Evolutionary conservation across 2,888 invertebrate genomes (phyloP).

Genomic region (Orgyia antiqua): DNA sequence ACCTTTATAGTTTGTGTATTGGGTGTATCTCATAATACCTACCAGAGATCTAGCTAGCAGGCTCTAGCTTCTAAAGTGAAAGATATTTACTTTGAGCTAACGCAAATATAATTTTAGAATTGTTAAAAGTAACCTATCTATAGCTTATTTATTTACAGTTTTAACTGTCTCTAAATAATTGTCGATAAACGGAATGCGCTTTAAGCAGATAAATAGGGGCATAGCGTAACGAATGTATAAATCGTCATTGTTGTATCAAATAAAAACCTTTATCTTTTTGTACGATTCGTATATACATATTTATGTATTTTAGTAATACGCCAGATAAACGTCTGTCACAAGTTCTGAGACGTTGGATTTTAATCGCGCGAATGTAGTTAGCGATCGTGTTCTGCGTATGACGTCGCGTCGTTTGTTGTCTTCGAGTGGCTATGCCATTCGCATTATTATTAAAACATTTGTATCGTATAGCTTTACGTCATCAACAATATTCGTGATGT

Average conservation of each 20-base stretch:
- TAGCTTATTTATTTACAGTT: not conserved
- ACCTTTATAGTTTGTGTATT: too few relatives aligned
- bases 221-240: slow-evolving; percentile 11
- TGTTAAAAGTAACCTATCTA: too few relatives aligned
- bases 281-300: slow-evolving; percentile 31
- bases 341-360: slow-evolving; percentile 47
- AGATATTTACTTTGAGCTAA: too few relatives aligned
- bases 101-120: too few relatives aligned
- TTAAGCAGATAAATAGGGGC: not conserved
- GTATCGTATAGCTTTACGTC: too few relatives aligned
- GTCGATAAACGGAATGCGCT: not conserved
- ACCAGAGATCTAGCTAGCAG: too few relatives aligned
- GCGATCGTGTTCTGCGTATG: slow-evolving; percentile 59
- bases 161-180: not conserved
- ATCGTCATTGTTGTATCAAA: slow-evolving; percentile 19
- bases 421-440: slow-evolving; percentile 17
- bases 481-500: too few relatives aligned
- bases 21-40: too few relatives aligned
- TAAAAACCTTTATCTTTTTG: slow-evolving; percentile 24
- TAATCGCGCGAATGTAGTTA: slow-evolving; percentile 73
- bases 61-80: too few relatives aligned
- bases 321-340: slow-evolving; percentile 46
- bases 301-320: slow-evolving; percentile 42
- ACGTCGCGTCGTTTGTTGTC: slow-evolving; percentile 50
- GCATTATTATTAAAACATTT: too few relatives aligned